These are phyloP conservation scores for Pyrochroa serraticornis DNA, from an alignment of 2,888 invertebrate genomes.

Conservation along the genomic window DNA sequence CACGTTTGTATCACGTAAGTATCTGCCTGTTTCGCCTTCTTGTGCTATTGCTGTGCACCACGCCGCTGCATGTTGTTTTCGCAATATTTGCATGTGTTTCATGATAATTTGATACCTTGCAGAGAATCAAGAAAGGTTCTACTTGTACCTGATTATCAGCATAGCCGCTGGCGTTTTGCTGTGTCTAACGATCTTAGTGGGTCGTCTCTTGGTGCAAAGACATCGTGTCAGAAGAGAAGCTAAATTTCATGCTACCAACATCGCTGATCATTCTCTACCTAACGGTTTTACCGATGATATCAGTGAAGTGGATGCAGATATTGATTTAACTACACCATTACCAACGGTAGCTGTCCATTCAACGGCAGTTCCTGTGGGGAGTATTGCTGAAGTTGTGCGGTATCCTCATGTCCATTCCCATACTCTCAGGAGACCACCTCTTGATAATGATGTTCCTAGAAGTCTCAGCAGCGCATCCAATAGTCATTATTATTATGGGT, in stretches of 20 bases:
- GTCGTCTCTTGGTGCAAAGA: constrained; percentile 72
- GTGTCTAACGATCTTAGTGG: constrained; percentile 73
- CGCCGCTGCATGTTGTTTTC: constrained; percentile 9
- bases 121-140: constrained; percentile 81
- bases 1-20: constrained; percentile 74
- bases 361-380: constrained; percentile 49
- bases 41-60: constrained; percentile 37
- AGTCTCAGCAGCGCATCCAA: constrained; percentile 70
- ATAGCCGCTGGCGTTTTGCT: constrained; percentile 74
- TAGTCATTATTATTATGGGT: constrained; percentile 78
- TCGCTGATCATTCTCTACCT: constrained; percentile 77
- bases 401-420: constrained; percentile 52
- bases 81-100: background rate
- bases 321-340: constrained; percentile 74
- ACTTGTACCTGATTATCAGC: constrained; percentile 82
- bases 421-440: constrained; percentile 53
- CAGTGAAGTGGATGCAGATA: constrained; percentile 83
- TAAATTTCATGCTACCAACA: constrained; percentile 71
- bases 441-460: constrained; percentile 64
- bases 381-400: constrained; percentile 54
- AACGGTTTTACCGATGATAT: constrained; percentile 87
- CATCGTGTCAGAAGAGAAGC: constrained; percentile 67
- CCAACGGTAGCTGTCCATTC: constrained; percentile 64
- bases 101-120: constrained; percentile 44
- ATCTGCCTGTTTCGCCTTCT: constrained; percentile 28